A percentile compares a stretch with the other conserved stretches of the same genome.
phyloP scores from a whole-genome alignment of 92 coral and sea anemone species.

The Muricea muricata region DNA sequence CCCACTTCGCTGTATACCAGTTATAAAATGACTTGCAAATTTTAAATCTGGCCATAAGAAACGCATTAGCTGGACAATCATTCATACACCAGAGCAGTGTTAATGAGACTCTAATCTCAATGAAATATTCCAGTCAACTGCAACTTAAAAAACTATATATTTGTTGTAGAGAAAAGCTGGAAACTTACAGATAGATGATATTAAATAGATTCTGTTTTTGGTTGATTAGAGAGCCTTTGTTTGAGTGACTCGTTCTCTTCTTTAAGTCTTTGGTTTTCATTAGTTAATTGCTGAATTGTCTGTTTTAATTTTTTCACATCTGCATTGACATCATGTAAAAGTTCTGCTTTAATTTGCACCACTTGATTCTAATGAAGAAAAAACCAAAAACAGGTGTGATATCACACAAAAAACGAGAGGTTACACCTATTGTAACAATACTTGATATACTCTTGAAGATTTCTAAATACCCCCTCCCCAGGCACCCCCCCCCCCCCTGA shows the following conservation, averaged over 20 bases:
- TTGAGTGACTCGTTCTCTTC: slow-evolving; percentile 91
- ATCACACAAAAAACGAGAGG: neutral
- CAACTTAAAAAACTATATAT: slow-evolving; percentile 44
- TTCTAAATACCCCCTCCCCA: too few species aligned
- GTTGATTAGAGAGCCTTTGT: slow-evolving; percentile 49
- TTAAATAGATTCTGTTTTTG: slow-evolving; percentile 43
- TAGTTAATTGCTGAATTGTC: slow-evolving; percentile 88
- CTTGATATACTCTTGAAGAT: too few species aligned
- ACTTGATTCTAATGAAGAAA: slow-evolving; percentile 83
- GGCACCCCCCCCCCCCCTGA: too few species aligned
- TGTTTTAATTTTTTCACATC: slow-evolving; percentile 97
- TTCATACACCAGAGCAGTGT: neutral
- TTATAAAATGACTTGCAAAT: neutral
- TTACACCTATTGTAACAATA: too few species aligned
- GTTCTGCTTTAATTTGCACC: slow-evolving; percentile 91
- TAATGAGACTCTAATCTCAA: neutral
- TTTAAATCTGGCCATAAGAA: neutral
- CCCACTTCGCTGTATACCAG: neutral
- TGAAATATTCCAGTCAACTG: slow-evolving; percentile 3
- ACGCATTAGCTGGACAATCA: neutral
- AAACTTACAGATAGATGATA: slow-evolving; percentile 39
- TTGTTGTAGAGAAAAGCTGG: neutral
- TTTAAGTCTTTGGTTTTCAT: slow-evolving; percentile 89
- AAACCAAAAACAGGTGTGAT: neutral
- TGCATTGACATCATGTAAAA: slow-evolving; percentile 88